Base-by-base conservation (phyloP, 2,113 vertebrate species). In the Petrocephalus microphthalmus region DNA sequence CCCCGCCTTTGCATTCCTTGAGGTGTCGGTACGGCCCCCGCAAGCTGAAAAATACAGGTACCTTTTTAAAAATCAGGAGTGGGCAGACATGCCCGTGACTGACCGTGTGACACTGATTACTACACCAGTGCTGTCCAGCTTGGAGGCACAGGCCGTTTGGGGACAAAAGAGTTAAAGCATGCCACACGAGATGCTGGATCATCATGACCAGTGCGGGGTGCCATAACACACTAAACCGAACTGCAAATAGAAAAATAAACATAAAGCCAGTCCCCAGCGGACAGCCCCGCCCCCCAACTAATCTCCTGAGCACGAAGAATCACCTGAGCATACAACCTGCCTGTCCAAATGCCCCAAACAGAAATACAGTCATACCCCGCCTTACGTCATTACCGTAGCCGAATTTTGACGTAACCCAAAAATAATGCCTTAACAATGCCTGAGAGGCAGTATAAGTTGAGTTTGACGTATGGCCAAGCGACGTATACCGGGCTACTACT, bases 261-360 rank as follows among this genome's bases (percentile, higher is more conserved):
- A 33, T 20, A 19, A 84, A 74, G 45, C 45, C 15, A 15, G 22
- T 20, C 3, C 10, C 11, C 45, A n/a, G 81, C 1, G 2, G 25
- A 33, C 51, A 29, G 1, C 52, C 51, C 25, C 6, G 2, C 17
- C 7, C 29, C 47, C 10, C n/a, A 20, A 37, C 29, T 2, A 52
- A 33, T 42, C 64, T 78, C 87, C 87, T 87, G 87, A 87, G 87
- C 25, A 51, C 37, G 25, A 54, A 78, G 25, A 78, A 87, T 54
- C 67, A 78, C 87, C 87, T 87, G 87, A 87, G 64, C 25, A 29
- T 42, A 7, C 17, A 29, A 37, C 53, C 29, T 37, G 84, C 49
- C 71, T 11, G 0, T 42, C 33, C 71, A 78, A 42, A 78, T 42
- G 71, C 13, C 71, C 71, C 17, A 42, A 42, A 42, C 15, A 78